Percentiles rank a stretch among this genome's conserved stretches.
These are phyloP conservation scores for Caracal caracal DNA, from an alignment of 2,113 vertebrate genomes.

Conservation along the genomic window DNA sequence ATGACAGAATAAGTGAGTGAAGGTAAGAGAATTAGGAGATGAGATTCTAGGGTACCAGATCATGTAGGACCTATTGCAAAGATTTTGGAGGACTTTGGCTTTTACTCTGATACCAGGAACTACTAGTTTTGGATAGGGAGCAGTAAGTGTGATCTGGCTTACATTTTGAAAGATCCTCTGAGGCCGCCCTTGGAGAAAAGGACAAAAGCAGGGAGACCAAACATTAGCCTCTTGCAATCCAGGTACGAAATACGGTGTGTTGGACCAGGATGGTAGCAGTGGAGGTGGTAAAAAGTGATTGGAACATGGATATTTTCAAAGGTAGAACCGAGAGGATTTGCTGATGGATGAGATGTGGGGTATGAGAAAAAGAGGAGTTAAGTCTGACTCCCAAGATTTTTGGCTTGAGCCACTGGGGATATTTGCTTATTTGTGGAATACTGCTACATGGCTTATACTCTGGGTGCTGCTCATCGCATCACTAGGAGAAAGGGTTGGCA, in stretches of 20 bases:
- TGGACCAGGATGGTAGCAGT: neutral
- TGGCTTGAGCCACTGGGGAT: neutral
- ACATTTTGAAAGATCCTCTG: neutral
- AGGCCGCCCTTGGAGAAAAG: neutral
- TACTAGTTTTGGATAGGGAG: slow-evolving; percentile 25
- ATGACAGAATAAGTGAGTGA: neutral
- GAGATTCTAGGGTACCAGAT: neutral
- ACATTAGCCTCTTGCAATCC: neutral
- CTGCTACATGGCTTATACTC: neutral
- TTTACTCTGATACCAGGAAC: neutral
- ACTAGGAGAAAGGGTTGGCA: neutral
- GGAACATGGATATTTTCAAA: neutral
- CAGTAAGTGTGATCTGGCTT: neutral
- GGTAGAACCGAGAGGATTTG: neutral
- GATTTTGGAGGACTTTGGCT: neutral
- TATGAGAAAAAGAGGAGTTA: neutral
- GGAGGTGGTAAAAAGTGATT: neutral
- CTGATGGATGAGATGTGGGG: neutral
- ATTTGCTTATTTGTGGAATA: neutral
- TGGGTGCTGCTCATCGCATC: neutral
- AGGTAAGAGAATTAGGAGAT: neutral
- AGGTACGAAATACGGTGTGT: neutral
- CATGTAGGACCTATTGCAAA: neutral
- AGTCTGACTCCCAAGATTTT: neutral
- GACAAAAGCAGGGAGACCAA: neutral